Base-by-base conservation (phyloP, 1,140 invertebrate genomes). In the Liolophura sinensis region DNA sequence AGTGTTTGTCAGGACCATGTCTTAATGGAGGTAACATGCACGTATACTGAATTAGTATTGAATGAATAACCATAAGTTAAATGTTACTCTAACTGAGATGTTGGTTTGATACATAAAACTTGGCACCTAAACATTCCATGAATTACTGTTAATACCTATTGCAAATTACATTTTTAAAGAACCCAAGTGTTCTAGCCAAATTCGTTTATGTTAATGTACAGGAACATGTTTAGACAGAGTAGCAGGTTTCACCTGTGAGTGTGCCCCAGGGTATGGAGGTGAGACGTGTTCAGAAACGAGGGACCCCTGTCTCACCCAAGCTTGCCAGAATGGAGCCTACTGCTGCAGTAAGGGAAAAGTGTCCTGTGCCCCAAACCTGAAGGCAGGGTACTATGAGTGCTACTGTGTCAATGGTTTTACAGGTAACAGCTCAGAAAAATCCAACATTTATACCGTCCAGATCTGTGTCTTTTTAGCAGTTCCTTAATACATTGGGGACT, bases 1-100 rank as follows among this genome's bases (percentile, higher is more conserved):
- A 77, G 52, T 77, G 75, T 58, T n/a, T 24, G 18, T 50, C 46
- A 22, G 69, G 62, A 24, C 65, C 69, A 31, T 78, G 77, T 72
- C 56, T 58, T 22, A 59, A 63, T 60, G 22, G 69, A 59, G 75
- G 73, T 71, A 47, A 40, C n/a, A n/a, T n/a, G n/a, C n/a, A n/a
- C n/a, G 66, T 24, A 52, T 7, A 18, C 16, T 5, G 7, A n/a
- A 52, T 6, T 52, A n/a, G 3, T 24, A 52, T 52, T 1, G 51
- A n/a, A n/a, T 24, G 18, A n/a, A n/a, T 50, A n/a, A n/a, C 51
- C 22, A 52, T 52, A 52, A 3, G 18, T 24, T 5, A n/a, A 9
- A 16, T 9, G 31, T 20, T 14, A 25, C 54, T 18, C 22, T 40
- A 55, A 4, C 7, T 14, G 48, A 46, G n/a, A 22, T 47, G 24